phyloP scores from a whole-genome alignment of 2,888 invertebrate species.

The Kuschelorhynchus macadamiae region DNA sequence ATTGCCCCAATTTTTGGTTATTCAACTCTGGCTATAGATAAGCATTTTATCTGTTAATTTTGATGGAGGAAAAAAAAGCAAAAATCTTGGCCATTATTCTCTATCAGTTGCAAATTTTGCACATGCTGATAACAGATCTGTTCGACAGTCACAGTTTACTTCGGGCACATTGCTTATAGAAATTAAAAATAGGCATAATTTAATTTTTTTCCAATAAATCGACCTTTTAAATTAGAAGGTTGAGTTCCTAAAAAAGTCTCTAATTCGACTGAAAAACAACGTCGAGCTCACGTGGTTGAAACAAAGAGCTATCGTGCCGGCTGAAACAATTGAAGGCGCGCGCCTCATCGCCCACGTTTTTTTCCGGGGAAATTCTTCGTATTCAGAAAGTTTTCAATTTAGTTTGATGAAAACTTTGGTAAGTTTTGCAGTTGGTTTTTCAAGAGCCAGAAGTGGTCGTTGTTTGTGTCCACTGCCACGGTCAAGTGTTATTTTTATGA shows the following conservation, averaged over 20 bases:
- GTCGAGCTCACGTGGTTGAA: slow-evolving; percentile 37
- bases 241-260: no score
- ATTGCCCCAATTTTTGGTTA: slow-evolving; percentile 35
- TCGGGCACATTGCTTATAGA: no score
- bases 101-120: no score
- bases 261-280: slow-evolving; percentile 11
- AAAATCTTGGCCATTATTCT: neutral
- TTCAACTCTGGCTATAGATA: slow-evolving; percentile 39
- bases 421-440: slow-evolving; percentile 30
- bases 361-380: slow-evolving; percentile 23
- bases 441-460: slow-evolving; percentile 9
- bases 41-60: slow-evolving; percentile 32
- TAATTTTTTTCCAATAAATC: no score
- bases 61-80: neutral
- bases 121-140: no score
- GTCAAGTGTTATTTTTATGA: slow-evolving; percentile 3
- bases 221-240: no score
- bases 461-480: neutral
- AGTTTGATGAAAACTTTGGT: slow-evolving; percentile 34
- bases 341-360: slow-evolving; percentile 59
- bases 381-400: slow-evolving; percentile 8
- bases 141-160: no score
- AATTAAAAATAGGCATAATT: no score
- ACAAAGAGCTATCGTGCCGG: slow-evolving; percentile 16
- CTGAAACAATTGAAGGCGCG: slow-evolving; percentile 53